Percentiles rank a stretch among this genome's conserved stretches.
These are phyloP conservation scores for Netelia virgata DNA, from an alignment of 2,888 invertebrate genomes.

Conservation along the genomic window DNA sequence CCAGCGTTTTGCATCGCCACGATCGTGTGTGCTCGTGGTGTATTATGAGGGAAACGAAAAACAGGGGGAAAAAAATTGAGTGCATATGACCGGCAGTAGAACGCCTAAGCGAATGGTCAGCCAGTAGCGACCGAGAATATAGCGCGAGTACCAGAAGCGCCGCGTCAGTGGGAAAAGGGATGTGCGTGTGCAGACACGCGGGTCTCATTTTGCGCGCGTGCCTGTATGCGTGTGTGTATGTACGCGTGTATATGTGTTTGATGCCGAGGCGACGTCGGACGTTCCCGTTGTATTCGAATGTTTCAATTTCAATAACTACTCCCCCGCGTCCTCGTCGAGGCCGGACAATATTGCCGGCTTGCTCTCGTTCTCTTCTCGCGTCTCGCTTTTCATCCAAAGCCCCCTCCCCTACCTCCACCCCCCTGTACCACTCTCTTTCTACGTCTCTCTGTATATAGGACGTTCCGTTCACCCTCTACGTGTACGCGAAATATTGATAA, in stretches of 20 bases:
- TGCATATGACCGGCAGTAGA: constrained; percentile 13
- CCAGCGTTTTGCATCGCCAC: constrained; percentile 26
- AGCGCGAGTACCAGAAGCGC: constrained; percentile 15
- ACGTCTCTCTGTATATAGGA: constrained; percentile 55
- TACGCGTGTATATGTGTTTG: constrained; percentile 63
- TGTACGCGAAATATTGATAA: constrained; percentile 84
- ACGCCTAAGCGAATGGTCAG: constrained; percentile 9
- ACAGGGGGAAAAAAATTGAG: neutral
- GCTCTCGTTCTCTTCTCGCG: constrained; percentile 48
- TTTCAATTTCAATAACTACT: constrained; percentile 85
- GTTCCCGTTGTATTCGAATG: constrained; percentile 80
- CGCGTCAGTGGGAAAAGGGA: constrained; percentile 61
- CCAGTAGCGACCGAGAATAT: neutral
- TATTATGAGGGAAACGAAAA: constrained; percentile 29
- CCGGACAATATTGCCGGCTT: constrained; percentile 72
- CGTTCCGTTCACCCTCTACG: constrained; percentile 76
- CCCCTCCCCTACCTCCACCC: constrained; percentile 27
- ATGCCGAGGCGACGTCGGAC: constrained; percentile 69
- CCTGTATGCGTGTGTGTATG: constrained; percentile 26
- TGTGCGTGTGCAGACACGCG: constrained; percentile 53
- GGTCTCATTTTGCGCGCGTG: constrained; percentile 3
- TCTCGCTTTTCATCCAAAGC: constrained; percentile 43
- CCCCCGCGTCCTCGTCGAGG: constrained; percentile 83
- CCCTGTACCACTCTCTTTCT: constrained; percentile 46
- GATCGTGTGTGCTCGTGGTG: constrained; percentile 17